phyloP scores from a whole-genome alignment of 1,140 invertebrate genomes.

The Mamestra configurata region DNA sequence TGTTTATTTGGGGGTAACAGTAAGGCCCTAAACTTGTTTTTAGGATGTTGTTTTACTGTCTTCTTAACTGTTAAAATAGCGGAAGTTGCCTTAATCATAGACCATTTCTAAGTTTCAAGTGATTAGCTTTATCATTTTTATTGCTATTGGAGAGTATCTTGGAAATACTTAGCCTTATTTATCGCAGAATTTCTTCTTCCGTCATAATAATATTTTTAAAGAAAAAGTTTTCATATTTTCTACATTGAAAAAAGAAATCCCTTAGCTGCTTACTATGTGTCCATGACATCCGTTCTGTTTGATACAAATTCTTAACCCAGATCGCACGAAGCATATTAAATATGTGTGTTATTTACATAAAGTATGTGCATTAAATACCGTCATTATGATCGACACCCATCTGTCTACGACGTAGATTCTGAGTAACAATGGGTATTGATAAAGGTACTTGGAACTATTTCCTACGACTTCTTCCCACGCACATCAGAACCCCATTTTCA shows the following conservation, averaged over 20 bases:
- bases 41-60: no score
- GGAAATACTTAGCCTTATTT: no score
- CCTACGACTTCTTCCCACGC: no score
- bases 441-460: no score
- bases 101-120: no score
- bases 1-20: not conserved
- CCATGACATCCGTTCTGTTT: not conserved
- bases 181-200: no score
- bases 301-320: not conserved
- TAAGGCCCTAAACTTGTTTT: not conserved
- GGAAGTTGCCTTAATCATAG: no score
- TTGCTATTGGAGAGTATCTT: no score
- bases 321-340: not conserved
- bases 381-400: not conserved
- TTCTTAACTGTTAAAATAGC: no score
- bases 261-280: not conserved
- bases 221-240: not conserved
- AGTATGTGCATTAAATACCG: constrained; percentile 4
- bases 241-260: not conserved
- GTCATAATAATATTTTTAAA: no score
- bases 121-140: no score
- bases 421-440: not conserved
- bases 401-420: not conserved
- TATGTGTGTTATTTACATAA: constrained; percentile 3
- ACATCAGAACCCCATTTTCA: no score